Evolutionary conservation across 1,140 invertebrate genomes (phyloP).

Genomic region (Teleopsis dalmanni): DNA sequence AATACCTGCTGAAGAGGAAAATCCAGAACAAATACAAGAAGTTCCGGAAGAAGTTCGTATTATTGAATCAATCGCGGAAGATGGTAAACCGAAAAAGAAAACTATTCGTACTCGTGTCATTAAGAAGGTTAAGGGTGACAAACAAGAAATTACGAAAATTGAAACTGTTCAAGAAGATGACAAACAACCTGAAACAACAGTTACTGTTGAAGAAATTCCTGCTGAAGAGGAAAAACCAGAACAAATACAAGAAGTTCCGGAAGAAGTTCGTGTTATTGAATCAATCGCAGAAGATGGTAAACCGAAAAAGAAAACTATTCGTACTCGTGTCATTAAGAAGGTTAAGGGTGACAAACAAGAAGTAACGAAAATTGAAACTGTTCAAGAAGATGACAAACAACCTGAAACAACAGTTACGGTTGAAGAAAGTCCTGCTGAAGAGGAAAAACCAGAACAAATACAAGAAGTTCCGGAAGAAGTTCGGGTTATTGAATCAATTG

Average conservation of each 20-base stretch:
- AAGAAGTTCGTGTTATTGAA: slow-evolving; percentile 18
- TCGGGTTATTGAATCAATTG: slow-evolving; percentile 16
- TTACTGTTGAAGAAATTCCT: slow-evolving; percentile 20
- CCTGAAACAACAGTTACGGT: slow-evolving; percentile 28
- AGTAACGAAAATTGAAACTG: slow-evolving; percentile 32
- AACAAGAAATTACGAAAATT: slow-evolving; percentile 38
- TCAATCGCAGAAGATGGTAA: slow-evolving; percentile 24
- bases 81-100: slow-evolving; percentile 12
- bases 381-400: slow-evolving; percentile 37
- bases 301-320: slow-evolving; percentile 34
- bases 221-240: slow-evolving; percentile 8
- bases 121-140: slow-evolving; percentile 29
- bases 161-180: slow-evolving; percentile 43
- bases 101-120: slow-evolving; percentile 26
- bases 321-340: slow-evolving; percentile 36
- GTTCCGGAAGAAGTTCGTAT: slow-evolving; percentile 12
- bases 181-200: slow-evolving; percentile 32
- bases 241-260: slow-evolving; percentile 17
- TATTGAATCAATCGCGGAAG: slow-evolving; percentile 18
- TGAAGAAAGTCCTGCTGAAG: slow-evolving; percentile 17
- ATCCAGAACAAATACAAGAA: background rate
- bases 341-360: slow-evolving; percentile 33
- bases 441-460: no score
- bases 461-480: slow-evolving; percentile 20
- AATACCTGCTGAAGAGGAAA: background rate